Conservation (phyloP, 2,888 invertebrate species). For the Tolmerus cingulatus region DNA sequence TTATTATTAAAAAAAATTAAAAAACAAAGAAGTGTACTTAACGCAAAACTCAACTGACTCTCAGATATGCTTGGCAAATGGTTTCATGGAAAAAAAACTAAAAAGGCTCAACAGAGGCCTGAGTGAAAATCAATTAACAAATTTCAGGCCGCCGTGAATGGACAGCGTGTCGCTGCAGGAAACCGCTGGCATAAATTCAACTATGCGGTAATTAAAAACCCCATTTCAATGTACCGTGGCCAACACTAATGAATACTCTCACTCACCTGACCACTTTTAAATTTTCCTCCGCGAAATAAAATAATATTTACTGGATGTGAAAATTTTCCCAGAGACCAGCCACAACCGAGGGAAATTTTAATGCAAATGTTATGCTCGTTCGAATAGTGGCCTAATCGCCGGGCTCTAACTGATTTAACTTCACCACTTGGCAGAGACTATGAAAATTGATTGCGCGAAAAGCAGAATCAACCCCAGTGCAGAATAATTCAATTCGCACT, state of each 20-base stretch:
- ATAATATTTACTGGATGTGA: neutral
- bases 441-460: neutral
- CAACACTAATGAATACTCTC: neutral
- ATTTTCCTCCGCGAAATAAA: neutral
- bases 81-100: neutral
- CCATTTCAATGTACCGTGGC: neutral
- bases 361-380: neutral
- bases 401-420: neutral
- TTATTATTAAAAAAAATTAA: neutral
- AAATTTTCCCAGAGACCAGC: neutral
- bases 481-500: neutral
- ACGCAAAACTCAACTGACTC: neutral
- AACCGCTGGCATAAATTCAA: neutral
- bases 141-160: neutral
- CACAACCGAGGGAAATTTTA: neutral
- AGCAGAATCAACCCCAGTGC: neutral
- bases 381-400: neutral
- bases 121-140: neutral
- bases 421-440: neutral
- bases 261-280: neutral
- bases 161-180: neutral
- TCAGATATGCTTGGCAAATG: neutral
- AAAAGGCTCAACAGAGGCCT: neutral
- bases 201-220: neutral
- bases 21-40: neutral